Evolutionary conservation across 2,888 invertebrate species (phyloP), one percentile per base, ranked within the genome.

Genomic region (Agrilus mali): DNA sequence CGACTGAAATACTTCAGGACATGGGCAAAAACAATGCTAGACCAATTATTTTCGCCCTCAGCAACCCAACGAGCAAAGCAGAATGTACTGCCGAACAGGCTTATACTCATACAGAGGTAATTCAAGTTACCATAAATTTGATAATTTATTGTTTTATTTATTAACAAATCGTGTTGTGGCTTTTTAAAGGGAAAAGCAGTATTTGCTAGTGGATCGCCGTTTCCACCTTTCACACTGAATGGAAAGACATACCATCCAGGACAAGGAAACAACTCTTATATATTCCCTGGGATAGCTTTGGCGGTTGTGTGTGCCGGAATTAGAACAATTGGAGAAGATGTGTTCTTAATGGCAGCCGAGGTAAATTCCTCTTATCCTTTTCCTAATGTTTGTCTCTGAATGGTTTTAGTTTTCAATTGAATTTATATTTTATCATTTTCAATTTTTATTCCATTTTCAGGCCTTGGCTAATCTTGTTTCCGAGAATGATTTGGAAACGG

Each of bases 71-170:
- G 42, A 80, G 81, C 66, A 95, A 95, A 71, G 94, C 98, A 0
- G 98, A 98, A 69, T 98, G 98, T 64, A 97, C 98, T n/a, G 98
- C 98, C n/a, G 90, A 94, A 65, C 78, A 92, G 57, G 97, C 96
- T 4, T 98, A 96, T 68, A 75, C 66, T 34, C 68, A 82, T 59
- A 94, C 96, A 1, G 78, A 89, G 49, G 92, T 89, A 60, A 67
- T 71, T 7, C 8, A 27, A 10, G 10, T 22, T 8, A 27, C 10
- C 15, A 33, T 37, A 5, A 10, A 44, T 33, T n/a, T 33, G 13
- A 6, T 13, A 7, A 7, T 14, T 40, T 8, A n/a, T 40, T 33
- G 6, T n/a, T 14, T 20, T 34, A 14, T 14, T 40, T 33, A n/a
- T 33, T n/a, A 34, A 37, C 3, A 15, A 37, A 37, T 4, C 4